These are phyloP conservation scores for Bombus superbus DNA, from an alignment of 1,140 invertebrate genomes.

Conservation along the genomic window DNA sequence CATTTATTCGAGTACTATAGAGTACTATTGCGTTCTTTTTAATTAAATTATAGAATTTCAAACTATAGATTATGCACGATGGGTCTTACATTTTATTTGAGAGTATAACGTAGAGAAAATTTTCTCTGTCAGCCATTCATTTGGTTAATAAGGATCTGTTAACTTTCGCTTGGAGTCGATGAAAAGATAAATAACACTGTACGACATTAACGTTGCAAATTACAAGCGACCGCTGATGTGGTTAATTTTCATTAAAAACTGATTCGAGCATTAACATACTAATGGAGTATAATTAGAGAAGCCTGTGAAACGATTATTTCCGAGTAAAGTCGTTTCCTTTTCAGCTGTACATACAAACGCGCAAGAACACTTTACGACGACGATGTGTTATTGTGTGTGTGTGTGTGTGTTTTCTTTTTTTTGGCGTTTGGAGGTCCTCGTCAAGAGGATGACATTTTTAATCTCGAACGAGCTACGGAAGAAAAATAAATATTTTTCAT, in stretches of 20 bases:
- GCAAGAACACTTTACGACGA: not conserved
- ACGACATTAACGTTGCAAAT: not conserved
- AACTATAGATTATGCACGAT: not conserved
- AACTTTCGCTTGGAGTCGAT: not conserved
- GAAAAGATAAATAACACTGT: not conserved
- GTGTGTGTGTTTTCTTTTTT: not conserved
- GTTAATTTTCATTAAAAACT: conserved; percentile 12
- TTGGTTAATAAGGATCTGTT: too few relatives aligned
- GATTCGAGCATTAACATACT: not conserved
- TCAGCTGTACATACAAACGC: conserved; percentile 26
- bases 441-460: conserved; percentile 14
- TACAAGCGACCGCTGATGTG: not conserved
- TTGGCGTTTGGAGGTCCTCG: not conserved
- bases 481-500: conserved; percentile 12
- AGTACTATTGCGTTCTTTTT: not conserved
- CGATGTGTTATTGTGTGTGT: not conserved
- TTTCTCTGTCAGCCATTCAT: too few relatives aligned
- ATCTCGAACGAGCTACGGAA: not conserved
- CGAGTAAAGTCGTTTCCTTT: not conserved
- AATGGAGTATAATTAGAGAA: not conserved
- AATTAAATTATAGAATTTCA: not conserved
- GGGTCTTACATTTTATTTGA: too few relatives aligned
- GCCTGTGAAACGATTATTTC: not conserved
- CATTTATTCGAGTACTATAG: not conserved
- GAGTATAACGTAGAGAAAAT: too few relatives aligned